A percentile compares a stretch with the other conserved stretches of the same genome.
These are phyloP conservation scores for Leptinotarsa haldemani DNA, from an alignment of 2,888 invertebrate species.

Conservation along the genomic window DNA sequence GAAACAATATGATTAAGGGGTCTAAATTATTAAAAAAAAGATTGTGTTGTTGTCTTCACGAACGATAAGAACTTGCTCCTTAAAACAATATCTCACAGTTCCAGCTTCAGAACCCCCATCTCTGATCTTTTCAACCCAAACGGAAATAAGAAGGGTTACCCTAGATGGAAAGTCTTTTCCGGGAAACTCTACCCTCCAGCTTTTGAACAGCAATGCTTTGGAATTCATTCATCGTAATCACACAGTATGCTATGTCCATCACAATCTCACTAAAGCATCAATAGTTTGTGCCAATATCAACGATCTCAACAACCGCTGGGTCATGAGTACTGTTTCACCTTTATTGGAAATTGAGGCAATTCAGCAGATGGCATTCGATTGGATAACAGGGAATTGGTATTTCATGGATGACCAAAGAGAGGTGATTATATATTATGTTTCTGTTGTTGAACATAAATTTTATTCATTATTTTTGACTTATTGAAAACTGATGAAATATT, in stretches of 20 bases:
- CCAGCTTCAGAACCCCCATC: slow-evolving; percentile 74
- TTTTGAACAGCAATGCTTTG: slow-evolving; percentile 67
- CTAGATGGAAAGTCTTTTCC: slow-evolving; percentile 68
- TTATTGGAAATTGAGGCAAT: slow-evolving; percentile 75
- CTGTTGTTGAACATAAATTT: background rate
- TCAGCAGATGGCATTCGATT: slow-evolving; percentile 82
- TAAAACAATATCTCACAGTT: slow-evolving; percentile 65
- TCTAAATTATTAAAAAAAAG: no score
- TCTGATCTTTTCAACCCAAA: slow-evolving; percentile 76
- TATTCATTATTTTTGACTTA: background rate
- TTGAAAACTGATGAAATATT: background rate
- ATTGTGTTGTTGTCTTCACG: no score
- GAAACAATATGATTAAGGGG: no score
- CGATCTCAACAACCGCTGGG: slow-evolving; percentile 72
- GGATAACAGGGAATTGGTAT: slow-evolving; percentile 90
- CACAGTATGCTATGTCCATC: slow-evolving; percentile 80
- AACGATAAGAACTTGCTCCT: no score
- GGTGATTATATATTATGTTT: slow-evolving; percentile 27
- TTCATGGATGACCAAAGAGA: slow-evolving; percentile 69
- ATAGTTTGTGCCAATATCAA: slow-evolving; percentile 77
- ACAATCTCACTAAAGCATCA: slow-evolving; percentile 68
- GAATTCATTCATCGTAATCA: slow-evolving; percentile 77
- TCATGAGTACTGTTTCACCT: slow-evolving; percentile 71
- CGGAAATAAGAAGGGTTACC: slow-evolving; percentile 73
- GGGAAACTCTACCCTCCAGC: slow-evolving; percentile 63